Conservation (phyloP, 2,797 vertebrate genomes). For the Hemibagrus guttatus region DNA sequence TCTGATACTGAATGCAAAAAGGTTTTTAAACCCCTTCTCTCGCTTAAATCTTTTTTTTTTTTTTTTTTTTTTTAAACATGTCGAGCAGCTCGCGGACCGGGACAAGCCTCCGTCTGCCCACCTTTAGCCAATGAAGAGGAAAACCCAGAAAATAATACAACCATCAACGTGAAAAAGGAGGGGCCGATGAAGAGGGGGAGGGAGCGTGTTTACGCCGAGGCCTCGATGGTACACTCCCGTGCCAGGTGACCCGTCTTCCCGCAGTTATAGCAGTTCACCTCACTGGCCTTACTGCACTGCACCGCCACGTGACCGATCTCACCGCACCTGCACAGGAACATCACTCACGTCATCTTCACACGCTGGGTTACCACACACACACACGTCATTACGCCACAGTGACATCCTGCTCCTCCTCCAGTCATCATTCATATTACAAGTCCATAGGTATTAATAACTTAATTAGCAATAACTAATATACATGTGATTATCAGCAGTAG, state of each 20-base stretch:
- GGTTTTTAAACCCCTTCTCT: slow-evolving; percentile 88
- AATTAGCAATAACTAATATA: not conserved
- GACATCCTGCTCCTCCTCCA: too few relatives aligned
- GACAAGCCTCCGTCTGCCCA: slow-evolving; percentile 99
- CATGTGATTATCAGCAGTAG: not conserved
- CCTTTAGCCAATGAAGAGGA: slow-evolving; percentile 99
- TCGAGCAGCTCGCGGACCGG: slow-evolving; percentile 98
- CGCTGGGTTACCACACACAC: too few relatives aligned
- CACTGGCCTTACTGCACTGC: slow-evolving; percentile 97
- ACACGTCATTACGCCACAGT: too few relatives aligned
- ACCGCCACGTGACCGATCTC: slow-evolving; percentile 98
- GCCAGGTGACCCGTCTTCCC: slow-evolving; percentile 98
- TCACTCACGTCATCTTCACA: not conserved
- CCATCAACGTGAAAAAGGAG: slow-evolving; percentile 99
- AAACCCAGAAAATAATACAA: slow-evolving; percentile 99
- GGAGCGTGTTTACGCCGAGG: slow-evolving; percentile 94
- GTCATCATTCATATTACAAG: too few relatives aligned
- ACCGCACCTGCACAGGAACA: slow-evolving; percentile 82
- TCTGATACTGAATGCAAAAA: slow-evolving; percentile 99
- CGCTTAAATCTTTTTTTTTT: slow-evolving; percentile 1
- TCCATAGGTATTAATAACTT: too few relatives aligned
- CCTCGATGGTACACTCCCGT: slow-evolving; percentile 97
- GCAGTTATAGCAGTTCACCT: slow-evolving; percentile 99
- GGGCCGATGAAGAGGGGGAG: slow-evolving; percentile 91
- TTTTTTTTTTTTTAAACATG: slow-evolving; percentile 74